phyloP scores from a whole-genome alignment of 2,888 invertebrate genomes.

The Choreutis nemorana region DNA sequence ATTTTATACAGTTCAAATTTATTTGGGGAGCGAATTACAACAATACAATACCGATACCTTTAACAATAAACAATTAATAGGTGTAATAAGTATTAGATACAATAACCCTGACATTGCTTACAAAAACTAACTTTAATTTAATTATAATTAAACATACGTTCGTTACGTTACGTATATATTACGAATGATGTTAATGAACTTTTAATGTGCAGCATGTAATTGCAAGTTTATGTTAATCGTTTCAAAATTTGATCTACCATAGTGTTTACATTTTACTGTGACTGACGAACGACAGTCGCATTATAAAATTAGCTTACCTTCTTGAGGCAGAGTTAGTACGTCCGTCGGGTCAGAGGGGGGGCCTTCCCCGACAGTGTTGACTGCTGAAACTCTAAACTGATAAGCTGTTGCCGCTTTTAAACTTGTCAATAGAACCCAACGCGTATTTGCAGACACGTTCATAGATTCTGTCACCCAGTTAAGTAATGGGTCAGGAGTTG shows the following conservation, averaged over 20 bases:
- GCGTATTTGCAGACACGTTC: conserved; percentile 82
- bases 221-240: no score
- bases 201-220: no score
- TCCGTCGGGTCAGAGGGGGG: conserved; percentile 90
- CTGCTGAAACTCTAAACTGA: conserved; percentile 96
- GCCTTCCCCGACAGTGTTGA: conserved; percentile 96
- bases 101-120: no score
- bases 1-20: conserved; percentile 22
- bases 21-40: no score
- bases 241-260: no score
- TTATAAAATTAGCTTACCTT: conserved; percentile 71
- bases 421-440: conserved; percentile 82
- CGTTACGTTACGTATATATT: no score
- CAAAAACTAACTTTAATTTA: no score
- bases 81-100: no score
- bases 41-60: no score
- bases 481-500: conserved; percentile 82
- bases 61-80: no score
- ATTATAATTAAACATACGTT: no score
- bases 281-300: neutral
- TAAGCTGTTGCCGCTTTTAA: conserved; percentile 95
- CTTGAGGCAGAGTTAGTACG: conserved; percentile 91
- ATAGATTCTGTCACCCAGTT: conserved; percentile 90
- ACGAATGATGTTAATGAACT: no score
- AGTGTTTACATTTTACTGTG: neutral